Base-by-base conservation (phyloP, 1,140 invertebrate species). In the Saxidomus purpurata region DNA sequence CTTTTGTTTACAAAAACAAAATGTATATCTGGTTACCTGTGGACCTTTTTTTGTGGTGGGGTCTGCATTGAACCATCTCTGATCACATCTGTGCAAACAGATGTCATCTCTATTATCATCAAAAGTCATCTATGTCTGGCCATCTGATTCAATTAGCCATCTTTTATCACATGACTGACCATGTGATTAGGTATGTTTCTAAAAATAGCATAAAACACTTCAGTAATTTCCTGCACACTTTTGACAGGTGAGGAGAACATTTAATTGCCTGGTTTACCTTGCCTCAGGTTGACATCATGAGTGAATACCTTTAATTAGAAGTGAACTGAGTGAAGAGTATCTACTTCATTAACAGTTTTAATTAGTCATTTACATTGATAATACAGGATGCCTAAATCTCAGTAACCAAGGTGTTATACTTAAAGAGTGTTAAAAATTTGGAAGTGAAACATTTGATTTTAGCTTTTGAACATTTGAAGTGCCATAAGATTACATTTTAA, bases 161-260 rank as follows among this genome's bases (percentile, higher is more conserved):
- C 34, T 38, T 71, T 77, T 28, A 77, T 77, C 74, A 77, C 74
- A 77, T 77, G 74, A 49, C 74, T 49, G 43, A 31, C 49, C 74
- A 77, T 52, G 47, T 77, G 74, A 77, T 77, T 40, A 77, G n/a
- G 17, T 22, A 17, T 47, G 74, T 77, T 71, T 19, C 67, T 71
- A 38, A 71, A 71, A 71, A 71, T 71, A 71, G 67, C 31, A 6
- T 17, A 71, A 36, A 71, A 38, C 34, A 28, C 1, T 40, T 38
- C 67, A 71, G 61, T 71, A 8, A n/a, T 40, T 71, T 71, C 67
- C 67, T 71, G 67, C 67, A 71, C 67, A 38, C 25, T 38, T n/a
- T 71, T 71, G 67, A 71, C 67, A 71, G 67, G 67, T 71, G 36
- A 40, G 36, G 67, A 71, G 67, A 38, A n/a, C 0, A 28, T 71